These are phyloP conservation scores for Epizoanthus fatuus DNA, from an alignment of 92 coral and sea anemone species.

Conservation along the genomic window DNA sequence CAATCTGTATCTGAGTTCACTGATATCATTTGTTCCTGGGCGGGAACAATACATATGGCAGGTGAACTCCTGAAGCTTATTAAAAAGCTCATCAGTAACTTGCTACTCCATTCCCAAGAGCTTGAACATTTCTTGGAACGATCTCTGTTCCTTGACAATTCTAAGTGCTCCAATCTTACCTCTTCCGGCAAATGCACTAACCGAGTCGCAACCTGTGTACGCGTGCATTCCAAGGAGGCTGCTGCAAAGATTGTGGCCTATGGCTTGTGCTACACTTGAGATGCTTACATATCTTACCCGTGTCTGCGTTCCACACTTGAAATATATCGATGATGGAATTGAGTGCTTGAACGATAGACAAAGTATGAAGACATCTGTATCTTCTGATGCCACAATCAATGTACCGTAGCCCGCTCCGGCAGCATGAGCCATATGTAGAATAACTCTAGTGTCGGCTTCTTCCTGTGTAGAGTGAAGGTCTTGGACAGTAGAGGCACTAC, in stretches of 20 bases:
- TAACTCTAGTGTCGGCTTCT: constrained; percentile 68
- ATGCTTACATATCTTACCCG: constrained; percentile 57
- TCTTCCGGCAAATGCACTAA: constrained; percentile 73
- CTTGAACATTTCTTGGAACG: constrained; percentile 54
- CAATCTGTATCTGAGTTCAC: constrained; percentile 61
- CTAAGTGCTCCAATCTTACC: constrained; percentile 56
- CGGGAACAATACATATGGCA: constrained; percentile 32
- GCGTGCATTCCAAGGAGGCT: constrained; percentile 76
- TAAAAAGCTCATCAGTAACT: constrained; percentile 42
- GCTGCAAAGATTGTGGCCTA: constrained; percentile 59
- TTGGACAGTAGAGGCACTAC: constrained; percentile 5
- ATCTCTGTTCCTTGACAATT: constrained; percentile 42
- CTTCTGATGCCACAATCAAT: constrained; percentile 59
- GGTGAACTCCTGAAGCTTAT: constrained; percentile 58
- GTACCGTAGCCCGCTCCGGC: constrained; percentile 50
- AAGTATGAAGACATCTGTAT: constrained; percentile 56
- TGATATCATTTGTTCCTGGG: constrained; percentile 48
- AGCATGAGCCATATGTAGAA: constrained; percentile 55
- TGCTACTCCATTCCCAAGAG: constrained; percentile 39
- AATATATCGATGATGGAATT: constrained; percentile 42
- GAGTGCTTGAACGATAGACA: too few species aligned
- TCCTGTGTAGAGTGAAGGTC: constrained; percentile 66
- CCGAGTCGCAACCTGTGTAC: constrained; percentile 76
- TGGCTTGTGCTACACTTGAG: constrained; percentile 52
- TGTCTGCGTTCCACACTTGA: constrained; percentile 68